A percentile compares a stretch with the other conserved stretches of the same genome.
Conservation (phyloP, 1,140 invertebrate species). For the Rhizoglyphus robini region DNA sequence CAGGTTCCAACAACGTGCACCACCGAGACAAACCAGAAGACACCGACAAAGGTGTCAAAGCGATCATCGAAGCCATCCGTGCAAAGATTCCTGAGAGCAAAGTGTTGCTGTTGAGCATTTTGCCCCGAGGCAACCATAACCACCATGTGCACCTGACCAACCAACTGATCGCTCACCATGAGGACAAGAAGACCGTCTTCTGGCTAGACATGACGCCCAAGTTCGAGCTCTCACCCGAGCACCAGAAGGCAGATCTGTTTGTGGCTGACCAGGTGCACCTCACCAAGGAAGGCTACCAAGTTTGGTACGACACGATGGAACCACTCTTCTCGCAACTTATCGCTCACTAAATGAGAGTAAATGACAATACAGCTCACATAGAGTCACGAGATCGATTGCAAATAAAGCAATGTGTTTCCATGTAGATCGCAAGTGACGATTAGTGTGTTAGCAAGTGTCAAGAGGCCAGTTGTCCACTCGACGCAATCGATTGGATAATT, state of each 20-base stretch:
- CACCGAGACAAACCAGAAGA: neutral
- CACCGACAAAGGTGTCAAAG: slow-evolving; percentile 5
- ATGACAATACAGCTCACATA: no score
- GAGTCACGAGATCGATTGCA: no score
- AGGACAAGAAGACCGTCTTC: slow-evolving; percentile 3
- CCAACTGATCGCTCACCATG: neutral
- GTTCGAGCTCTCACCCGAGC: neutral
- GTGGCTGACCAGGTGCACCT: neutral
- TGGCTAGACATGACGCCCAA: neutral
- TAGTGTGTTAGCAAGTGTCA: no score
- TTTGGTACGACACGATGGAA: slow-evolving; percentile 16
- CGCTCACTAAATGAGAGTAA: neutral
- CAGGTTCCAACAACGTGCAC: neutral
- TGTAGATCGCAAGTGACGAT: no score
- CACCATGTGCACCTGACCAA: neutral
- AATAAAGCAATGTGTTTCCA: no score
- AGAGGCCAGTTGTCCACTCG: no score
- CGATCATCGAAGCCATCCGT: neutral
- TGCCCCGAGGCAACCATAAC: neutral
- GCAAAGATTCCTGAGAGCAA: slow-evolving; percentile 3
- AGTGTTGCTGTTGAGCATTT: neutral
- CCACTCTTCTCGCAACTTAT: slow-evolving; percentile 5
- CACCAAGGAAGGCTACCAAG: neutral
- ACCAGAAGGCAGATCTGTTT: neutral
- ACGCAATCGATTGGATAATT: no score